Evolutionary conservation across 2,888 invertebrate species (phyloP).

Genomic region (Ennomos quercinarius): DNA sequence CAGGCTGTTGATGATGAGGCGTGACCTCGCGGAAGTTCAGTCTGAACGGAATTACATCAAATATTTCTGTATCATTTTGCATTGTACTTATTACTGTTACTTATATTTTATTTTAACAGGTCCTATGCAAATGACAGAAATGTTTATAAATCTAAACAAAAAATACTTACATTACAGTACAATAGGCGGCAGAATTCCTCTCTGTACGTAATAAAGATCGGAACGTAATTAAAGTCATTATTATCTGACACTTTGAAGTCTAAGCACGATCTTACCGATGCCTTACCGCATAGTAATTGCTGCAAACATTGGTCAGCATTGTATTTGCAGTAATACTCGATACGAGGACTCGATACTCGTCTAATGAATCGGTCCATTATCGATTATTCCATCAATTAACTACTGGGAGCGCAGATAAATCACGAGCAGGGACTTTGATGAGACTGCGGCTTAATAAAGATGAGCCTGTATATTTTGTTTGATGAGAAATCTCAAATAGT

Average conservation of each 20-base stretch:
- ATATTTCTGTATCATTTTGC: no score
- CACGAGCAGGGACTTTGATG: conserved; percentile 57
- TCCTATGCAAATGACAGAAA: no score
- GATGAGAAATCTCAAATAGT: neutral
- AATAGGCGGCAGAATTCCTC: no score
- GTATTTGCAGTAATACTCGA: conserved; percentile 30
- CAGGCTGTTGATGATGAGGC: no score
- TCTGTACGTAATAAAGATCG: conserved; percentile 8
- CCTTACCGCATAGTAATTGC: conserved; percentile 41
- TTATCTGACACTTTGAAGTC: conserved; percentile 26
- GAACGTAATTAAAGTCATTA: conserved; percentile 34
- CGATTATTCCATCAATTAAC: conserved; percentile 66
- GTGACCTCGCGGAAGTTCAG: no score
- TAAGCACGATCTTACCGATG: conserved; percentile 29
- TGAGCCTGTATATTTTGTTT: conserved; percentile 3
- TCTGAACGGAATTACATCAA: no score
- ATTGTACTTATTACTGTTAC: no score
- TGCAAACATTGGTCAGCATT: conserved; percentile 54
- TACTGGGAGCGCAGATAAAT: conserved; percentile 57
- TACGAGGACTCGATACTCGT: conserved; percentile 35
- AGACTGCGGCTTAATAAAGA: conserved; percentile 19
- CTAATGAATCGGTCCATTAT: conserved; percentile 62
- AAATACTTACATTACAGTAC: no score
- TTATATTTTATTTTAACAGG: no score
- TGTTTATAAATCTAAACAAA: no score